Percentiles rank a stretch among this genome's conserved stretches.
These are phyloP conservation scores for Diglossa cyanea DNA, from an alignment of 2,797 vertebrate species.

Conservation along the genomic window DNA sequence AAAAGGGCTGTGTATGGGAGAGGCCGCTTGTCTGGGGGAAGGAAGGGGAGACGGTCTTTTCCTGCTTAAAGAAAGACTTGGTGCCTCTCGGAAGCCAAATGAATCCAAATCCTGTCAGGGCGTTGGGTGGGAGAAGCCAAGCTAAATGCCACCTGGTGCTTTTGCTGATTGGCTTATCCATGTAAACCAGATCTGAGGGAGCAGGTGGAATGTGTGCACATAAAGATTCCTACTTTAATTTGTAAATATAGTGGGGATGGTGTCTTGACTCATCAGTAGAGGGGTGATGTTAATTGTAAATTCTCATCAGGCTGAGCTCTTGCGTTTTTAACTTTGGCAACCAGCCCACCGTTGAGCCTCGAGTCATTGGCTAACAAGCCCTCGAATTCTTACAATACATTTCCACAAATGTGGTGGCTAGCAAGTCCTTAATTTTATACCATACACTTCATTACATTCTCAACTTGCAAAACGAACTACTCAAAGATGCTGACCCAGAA, in stretches of 20 bases:
- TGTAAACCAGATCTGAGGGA: background rate
- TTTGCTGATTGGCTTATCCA: background rate
- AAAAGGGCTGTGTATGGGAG: background rate
- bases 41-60: rapidly evolving
- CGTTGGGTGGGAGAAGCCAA: background rate
- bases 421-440: background rate
- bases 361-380: background rate
- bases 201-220: rapidly evolving
- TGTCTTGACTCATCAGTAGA: rapidly evolving
- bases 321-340: rapidly evolving
- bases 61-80: background rate
- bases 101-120: background rate
- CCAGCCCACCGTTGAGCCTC: background rate
- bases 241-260: background rate
- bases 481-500: background rate
- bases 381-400: background rate
- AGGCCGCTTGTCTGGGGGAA: background rate
- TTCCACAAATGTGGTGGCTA: background rate
- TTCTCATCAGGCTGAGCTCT: background rate
- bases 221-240: background rate
- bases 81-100: background rate
- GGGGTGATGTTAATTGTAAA: background rate
- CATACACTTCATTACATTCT: background rate
- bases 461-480: background rate
- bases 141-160: background rate